Conservation (phyloP, 2,113 vertebrate genomes). For the Todiramphus saurophagus region DNA sequence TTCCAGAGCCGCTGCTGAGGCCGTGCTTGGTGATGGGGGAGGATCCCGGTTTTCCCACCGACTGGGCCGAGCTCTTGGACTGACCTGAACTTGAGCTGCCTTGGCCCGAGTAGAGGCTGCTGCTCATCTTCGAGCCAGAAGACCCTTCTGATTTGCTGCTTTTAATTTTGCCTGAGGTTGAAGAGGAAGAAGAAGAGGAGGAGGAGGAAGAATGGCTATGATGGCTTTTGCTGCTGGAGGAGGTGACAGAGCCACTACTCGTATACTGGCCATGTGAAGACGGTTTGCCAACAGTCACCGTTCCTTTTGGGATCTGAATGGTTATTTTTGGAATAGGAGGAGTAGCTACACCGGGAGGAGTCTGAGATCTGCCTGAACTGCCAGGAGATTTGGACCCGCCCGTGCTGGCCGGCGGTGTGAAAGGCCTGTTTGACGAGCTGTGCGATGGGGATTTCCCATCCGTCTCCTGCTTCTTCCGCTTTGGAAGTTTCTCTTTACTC, state of each 20-base stretch:
- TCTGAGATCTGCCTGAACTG: constrained; percentile 93
- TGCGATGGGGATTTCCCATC: constrained; percentile 96
- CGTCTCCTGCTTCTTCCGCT: constrained; percentile 91
- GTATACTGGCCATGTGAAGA: constrained; percentile 93
- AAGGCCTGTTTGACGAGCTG: constrained; percentile 89
- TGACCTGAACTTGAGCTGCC: constrained; percentile 80
- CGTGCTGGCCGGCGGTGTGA: constrained; percentile 92
- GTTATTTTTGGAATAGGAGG: constrained; percentile 98
- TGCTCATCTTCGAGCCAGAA: constrained; percentile 82
- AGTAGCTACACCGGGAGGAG: constrained; percentile 91
- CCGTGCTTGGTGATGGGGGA: constrained; percentile 95
- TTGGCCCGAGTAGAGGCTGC: constrained; percentile 85
- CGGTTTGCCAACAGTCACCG: constrained; percentile 91
- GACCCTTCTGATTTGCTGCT: constrained; percentile 91
- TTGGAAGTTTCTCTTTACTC: constrained; percentile 94
- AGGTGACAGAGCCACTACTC: constrained; percentile 85
- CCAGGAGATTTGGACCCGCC: constrained; percentile 95
- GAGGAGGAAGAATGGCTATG: constrained; percentile 90
- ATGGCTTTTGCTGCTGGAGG: constrained; percentile 90
- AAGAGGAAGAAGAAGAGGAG: constrained; percentile 84
- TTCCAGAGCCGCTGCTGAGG: constrained; percentile 79
- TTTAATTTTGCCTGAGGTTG: constrained; percentile 93
- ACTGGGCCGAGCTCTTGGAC: constrained; percentile 91
- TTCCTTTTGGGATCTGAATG: constrained; percentile 96
- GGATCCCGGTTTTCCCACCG: constrained; percentile 90